These are phyloP conservation scores for Elysia crispata DNA, from an alignment of 2,888 invertebrate genomes.

Conservation along the genomic window DNA sequence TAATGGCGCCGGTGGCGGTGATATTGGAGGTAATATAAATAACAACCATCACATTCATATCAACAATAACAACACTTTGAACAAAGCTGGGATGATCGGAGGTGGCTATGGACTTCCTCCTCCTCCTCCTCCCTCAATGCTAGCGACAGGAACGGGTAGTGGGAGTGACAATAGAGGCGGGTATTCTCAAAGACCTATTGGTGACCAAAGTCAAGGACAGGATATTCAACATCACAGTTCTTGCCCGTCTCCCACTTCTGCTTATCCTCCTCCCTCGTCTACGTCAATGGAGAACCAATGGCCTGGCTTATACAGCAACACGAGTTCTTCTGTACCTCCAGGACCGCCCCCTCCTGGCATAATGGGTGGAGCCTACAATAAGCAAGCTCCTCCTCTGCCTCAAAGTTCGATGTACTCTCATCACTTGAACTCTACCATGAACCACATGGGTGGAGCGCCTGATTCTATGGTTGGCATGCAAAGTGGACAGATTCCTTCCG, in stretches of 20 bases:
- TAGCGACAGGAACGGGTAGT: not conserved
- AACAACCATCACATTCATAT: not conserved
- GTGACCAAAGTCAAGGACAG: not conserved
- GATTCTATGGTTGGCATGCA: too few species aligned
- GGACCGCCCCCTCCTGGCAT: not conserved
- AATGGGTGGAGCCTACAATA: not conserved
- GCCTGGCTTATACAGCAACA: not conserved
- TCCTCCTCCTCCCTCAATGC: not conserved
- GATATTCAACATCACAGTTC: not conserved
- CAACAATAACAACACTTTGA: not conserved
- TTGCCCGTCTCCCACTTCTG: not conserved
- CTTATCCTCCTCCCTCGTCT: not conserved
- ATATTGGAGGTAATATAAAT: not conserved
- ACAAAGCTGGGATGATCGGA: not conserved
- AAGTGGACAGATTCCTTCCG: too few species aligned
- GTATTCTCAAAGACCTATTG: not conserved
- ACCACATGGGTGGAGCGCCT: too few species aligned
- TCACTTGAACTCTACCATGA: too few species aligned
- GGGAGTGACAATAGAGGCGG: not conserved
- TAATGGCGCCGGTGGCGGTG: not conserved
- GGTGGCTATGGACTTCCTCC: not conserved
- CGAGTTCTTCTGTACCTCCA: not conserved
- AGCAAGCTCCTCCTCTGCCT: constrained; percentile 1
- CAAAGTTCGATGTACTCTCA: too few species aligned
- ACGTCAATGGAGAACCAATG: not conserved